These are phyloP conservation scores for Aspidoscelis tigris DNA, from an alignment of 2,113 vertebrate species.

Conservation along the genomic window DNA sequence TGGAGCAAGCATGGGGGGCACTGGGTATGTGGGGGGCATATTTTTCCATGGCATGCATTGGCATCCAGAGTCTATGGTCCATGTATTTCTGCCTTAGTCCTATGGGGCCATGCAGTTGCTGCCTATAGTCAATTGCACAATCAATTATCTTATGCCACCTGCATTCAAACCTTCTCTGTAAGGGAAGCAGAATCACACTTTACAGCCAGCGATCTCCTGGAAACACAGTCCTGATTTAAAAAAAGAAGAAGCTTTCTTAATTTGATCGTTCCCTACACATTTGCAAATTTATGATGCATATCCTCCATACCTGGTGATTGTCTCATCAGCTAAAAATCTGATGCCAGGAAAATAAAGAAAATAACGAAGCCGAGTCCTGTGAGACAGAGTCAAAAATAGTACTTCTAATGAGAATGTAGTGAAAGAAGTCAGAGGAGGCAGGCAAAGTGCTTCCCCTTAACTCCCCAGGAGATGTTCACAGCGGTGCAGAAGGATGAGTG, in stretches of 20 bases:
- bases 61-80: too few species aligned
- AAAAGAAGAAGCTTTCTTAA: neutral
- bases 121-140: too few species aligned
- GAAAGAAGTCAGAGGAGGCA: neutral
- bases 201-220: neutral
- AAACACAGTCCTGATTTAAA: neutral
- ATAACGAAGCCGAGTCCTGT: neutral
- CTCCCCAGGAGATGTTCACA: neutral
- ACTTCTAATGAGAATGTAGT: neutral
- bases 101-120: neutral
- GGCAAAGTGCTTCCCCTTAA: neutral
- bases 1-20: too few species aligned
- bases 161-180: neutral
- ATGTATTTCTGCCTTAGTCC: too few species aligned
- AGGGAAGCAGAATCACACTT: neutral
- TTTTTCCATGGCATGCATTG: too few species aligned
- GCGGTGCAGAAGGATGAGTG: neutral
- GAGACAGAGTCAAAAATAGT: neutral
- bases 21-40: too few species aligned
- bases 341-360: slow-evolving; percentile 2
- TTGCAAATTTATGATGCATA: slow-evolving; percentile 14
- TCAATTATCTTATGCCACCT: too few species aligned
- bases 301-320: slow-evolving; percentile 9
- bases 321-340: neutral
- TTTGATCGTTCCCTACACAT: neutral